Conservation (phyloP, 2,888 invertebrate species). For the Lampropteryx suffumata region DNA sequence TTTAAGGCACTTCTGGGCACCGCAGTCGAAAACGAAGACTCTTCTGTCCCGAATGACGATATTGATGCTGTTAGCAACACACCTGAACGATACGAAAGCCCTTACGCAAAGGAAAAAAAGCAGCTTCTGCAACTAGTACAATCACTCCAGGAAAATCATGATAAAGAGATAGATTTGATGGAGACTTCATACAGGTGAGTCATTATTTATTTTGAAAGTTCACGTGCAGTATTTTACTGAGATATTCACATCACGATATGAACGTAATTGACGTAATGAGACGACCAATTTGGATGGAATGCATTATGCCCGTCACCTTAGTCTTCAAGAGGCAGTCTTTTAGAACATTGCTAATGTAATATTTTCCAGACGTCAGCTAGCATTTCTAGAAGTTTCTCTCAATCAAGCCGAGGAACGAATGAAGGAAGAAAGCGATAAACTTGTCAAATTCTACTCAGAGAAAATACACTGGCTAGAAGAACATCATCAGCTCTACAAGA, state of each 20-base stretch:
- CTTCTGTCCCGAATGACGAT: constrained; percentile 35
- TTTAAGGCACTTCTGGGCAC: constrained; percentile 60
- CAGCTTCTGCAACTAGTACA: constrained; percentile 76
- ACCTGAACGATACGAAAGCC: constrained; percentile 50
- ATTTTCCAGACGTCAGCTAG: constrained; percentile 80
- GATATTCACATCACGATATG: too few species aligned
- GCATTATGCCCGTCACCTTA: too few species aligned
- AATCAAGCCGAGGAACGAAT: constrained; percentile 82
- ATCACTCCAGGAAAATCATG: constrained; percentile 81
- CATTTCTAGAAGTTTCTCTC: constrained; percentile 80
- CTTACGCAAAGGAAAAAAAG: constrained; percentile 61
- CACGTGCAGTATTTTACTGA: too few species aligned
- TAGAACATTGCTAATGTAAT: too few species aligned
- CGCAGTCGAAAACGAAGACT: constrained; percentile 37
- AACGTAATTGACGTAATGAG: too few species aligned
- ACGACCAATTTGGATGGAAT: too few species aligned
- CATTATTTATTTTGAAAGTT: background rate
- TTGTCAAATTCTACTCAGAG: constrained; percentile 74
- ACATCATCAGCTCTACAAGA: constrained; percentile 74
- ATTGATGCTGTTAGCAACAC: constrained; percentile 31
- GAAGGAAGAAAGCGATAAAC: constrained; percentile 81
- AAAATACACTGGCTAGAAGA: constrained; percentile 80
- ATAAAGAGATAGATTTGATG: constrained; percentile 84
- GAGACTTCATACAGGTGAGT: constrained; percentile 84
- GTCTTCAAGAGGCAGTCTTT: too few species aligned